Conservation (phyloP, 2,113 vertebrate genomes). For the crab-eating macaque (Macaca fascicularis) region T2T-MFA8v1.1 NC_088378.1:28568001-28568500, state of each 20-base stretch:
- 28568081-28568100: not conserved
- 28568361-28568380: not conserved
- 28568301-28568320: not conserved
- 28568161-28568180: not conserved
- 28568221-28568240: not conserved
- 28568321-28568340: not conserved
- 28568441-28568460: not conserved
- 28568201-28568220: not conserved
- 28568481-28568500: constrained; percentile 11
- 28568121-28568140: not conserved
- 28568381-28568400: not conserved
- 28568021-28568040: not conserved
- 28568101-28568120: not conserved
- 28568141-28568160: not conserved
- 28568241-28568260: not conserved
- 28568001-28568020: not conserved
- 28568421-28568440: not conserved
- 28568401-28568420: constrained; percentile 22
- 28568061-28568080: constrained; percentile 33
- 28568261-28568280: not conserved
- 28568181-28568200: not conserved
- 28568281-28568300: not conserved
- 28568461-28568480: not conserved
- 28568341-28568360: not conserved
- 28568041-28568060: not conserved